Evolutionary conservation across 2,113 vertebrate genomes (phyloP).

Genomic region (Hiodon alosoides): DNA sequence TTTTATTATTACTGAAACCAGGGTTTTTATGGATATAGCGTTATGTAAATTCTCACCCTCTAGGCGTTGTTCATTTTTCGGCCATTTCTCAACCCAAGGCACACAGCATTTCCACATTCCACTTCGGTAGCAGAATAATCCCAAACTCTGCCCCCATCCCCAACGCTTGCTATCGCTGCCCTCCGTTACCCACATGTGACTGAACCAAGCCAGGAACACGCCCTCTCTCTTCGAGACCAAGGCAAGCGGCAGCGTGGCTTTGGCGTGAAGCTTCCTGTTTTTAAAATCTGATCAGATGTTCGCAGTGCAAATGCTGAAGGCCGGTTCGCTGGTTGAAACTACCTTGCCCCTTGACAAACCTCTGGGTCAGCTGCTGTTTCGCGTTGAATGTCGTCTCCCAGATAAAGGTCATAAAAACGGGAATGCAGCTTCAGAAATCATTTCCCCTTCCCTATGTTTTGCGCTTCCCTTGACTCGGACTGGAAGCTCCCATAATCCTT

Average conservation of each 20-base stretch:
- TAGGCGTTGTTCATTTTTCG: conserved; percentile 52
- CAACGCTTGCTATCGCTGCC: conserved; percentile 59
- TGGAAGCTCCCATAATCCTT: conserved; percentile 5
- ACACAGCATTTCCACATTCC: conserved; percentile 69
- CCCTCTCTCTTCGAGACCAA: conserved; percentile 8
- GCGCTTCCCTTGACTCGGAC: conserved; percentile 2
- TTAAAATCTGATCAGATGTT: neutral
- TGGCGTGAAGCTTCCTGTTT: neutral
- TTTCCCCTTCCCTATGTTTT: neutral
- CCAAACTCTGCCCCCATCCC: conserved; percentile 31
- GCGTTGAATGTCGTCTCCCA: neutral
- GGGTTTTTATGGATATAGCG: conserved; percentile 98
- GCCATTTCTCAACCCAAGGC: conserved; percentile 65
- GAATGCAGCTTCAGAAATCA: neutral
- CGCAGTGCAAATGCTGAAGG: neutral
- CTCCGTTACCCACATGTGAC: conserved; percentile 54
- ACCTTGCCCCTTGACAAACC: neutral
- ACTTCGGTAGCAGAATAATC: conserved; percentile 31
- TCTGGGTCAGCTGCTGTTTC: neutral
- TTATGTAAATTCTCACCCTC: conserved; percentile 81
- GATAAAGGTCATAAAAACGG: neutral
- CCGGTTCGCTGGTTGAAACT: neutral
- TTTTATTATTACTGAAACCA: conserved; percentile 95
- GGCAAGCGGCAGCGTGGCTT: neutral
- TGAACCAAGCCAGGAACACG: conserved; percentile 34